A percentile compares a stretch with the other conserved stretches of the same genome.
These are phyloP conservation scores for Nannospalax galili DNA, from an alignment of 2,113 vertebrate species.

Conservation along the genomic window DNA sequence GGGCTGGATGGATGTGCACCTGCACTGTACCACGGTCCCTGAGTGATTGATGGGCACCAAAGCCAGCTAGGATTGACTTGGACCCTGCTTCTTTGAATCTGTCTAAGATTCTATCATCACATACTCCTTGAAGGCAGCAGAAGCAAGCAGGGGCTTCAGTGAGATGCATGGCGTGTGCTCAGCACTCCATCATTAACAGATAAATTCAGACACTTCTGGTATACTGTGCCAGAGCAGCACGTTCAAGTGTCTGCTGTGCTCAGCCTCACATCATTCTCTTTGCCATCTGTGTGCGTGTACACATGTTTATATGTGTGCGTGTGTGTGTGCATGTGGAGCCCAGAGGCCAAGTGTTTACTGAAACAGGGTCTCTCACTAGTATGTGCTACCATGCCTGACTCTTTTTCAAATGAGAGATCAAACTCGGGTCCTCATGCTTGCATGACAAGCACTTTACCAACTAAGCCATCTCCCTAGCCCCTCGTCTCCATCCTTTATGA, in stretches of 20 bases:
- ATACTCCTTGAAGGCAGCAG: not conserved
- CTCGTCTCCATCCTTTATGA: not conserved
- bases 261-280: not conserved
- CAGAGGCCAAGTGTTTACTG: not conserved
- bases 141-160: not conserved
- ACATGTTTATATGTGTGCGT: not conserved
- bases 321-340: not conserved
- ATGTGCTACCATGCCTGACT: not conserved
- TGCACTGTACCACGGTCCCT: not conserved
- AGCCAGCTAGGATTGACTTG: not conserved
- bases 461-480: not conserved
- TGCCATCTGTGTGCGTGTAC: not conserved
- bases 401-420: no score
- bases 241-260: rapidly evolving
- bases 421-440: not conserved
- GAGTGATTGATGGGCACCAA: not conserved
- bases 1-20: not conserved
- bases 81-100: not conserved
- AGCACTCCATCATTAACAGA: no score
- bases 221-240: not conserved
- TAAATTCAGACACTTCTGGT: not conserved
- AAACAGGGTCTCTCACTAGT: not conserved
- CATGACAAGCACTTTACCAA: not conserved
- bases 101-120: not conserved
- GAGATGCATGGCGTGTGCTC: not conserved